Evolutionary conservation across 2,797 vertebrate genomes (phyloP), one percentile per base, ranked within the genome.

Genomic region (Microtus obscurus): DNA sequence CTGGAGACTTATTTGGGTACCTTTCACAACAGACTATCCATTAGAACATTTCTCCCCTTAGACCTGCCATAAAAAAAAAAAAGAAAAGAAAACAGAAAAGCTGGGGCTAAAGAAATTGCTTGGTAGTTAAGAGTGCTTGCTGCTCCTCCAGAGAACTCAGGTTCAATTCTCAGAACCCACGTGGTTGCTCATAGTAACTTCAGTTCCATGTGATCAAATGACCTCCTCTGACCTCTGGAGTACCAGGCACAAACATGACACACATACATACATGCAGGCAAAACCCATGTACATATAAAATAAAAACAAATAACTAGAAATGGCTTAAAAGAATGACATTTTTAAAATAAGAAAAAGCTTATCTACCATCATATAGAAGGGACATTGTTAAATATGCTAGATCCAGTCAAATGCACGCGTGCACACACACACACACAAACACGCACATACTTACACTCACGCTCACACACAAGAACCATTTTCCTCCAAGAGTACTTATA

Each of bases 271-370:
- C 19, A 25, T 1, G 2, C 21, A 85, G 43, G 31, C 3, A 48
- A 85, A 48, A 67, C 29, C 29, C 61, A 85, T 6, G 8, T 59
- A 37, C n/a, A 37, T 37, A 59, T 37, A 23, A 79, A 48, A n/a
- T 45, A 45, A 10, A 83, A 83, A 43, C 80, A 63, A 83, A 45
- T 65, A 83, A 45, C 10, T 83, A 85, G 31, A 21, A 85, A n/a
- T 48, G 29, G 34, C 67, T 85, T 13, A 34, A 67, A 85, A 67
- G 29, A 85, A 85, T 67, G 19, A 8, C 29, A 85, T 25, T 67
- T 65, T 67, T 37, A 67, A n/a, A 67, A 23, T 48, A n/a, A 83
- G 71, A 67, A 93, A 92, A 88, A 61, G 0, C 74, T 94, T 92
- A 69, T 40, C 45, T 16, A 90, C 10, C 13, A 67, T 17, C 45